These are phyloP conservation scores for Dipodomys spectabilis DNA, from an alignment of 2,113 vertebrate species.

Conservation along the genomic window DNA sequence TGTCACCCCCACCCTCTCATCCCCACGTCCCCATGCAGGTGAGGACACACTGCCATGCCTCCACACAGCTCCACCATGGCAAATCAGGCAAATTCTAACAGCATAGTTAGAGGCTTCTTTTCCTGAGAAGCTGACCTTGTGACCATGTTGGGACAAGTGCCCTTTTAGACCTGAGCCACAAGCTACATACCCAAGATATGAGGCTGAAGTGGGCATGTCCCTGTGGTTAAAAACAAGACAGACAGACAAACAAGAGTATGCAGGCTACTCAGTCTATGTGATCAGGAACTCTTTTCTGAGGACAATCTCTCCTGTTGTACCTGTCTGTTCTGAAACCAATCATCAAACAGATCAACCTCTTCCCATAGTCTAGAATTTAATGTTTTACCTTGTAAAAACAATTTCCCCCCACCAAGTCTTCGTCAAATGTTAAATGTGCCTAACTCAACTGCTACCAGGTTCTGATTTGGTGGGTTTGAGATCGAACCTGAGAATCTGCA, in stretches of 20 bases:
- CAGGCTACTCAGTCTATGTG: not conserved
- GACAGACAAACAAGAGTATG: not conserved
- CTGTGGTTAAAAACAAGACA: not conserved
- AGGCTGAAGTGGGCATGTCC: not conserved
- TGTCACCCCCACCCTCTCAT: rapidly evolving
- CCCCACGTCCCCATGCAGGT: not conserved
- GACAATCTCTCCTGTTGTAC: not conserved
- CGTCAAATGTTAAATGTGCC: not conserved
- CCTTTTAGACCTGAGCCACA: slow-evolving; percentile 5
- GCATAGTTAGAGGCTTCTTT: not conserved
- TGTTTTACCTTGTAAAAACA: not conserved
- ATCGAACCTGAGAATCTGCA: not conserved
- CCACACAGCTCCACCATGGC: not conserved
- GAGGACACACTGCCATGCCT: not conserved
- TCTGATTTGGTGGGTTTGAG: not conserved
- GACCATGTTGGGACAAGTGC: not conserved
- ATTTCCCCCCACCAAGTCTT: not conserved
- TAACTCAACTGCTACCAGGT: not conserved
- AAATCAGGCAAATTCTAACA: not conserved
- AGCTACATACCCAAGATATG: not conserved
- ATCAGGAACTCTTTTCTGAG: not conserved
- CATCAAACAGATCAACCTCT: not conserved
- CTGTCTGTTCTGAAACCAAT: not conserved
- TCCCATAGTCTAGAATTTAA: not conserved
- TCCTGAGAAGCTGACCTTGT: not conserved